Evolutionary conservation across 2,113 vertebrate species (phyloP), one percentile per base, ranked within the genome.

Genomic region (Lepus americanus): DNA sequence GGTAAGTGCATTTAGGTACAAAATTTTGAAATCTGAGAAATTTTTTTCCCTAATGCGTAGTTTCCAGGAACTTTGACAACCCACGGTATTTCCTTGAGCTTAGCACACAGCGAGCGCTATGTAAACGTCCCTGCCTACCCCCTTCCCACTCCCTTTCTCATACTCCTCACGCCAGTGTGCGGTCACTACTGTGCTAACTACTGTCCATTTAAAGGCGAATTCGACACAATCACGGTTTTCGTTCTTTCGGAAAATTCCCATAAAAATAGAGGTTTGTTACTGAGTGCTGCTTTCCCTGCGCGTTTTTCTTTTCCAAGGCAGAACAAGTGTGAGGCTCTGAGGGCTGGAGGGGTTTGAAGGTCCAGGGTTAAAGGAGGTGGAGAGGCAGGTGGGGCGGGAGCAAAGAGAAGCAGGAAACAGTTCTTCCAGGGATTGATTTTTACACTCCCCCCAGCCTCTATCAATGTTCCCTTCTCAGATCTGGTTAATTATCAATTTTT

Each of bases 401-500:
- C 91, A 95, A 92, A 94, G 87, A 8, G 92, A 95, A 97, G 91
- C 88, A 96, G 96, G 97, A 98, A 98, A 97, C 20, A 85, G 44
- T 61, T 97, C 98, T 97, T 95, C 92, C 95, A 98, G 91, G 76
- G 87, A 98, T 98, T 98, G 98, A 98, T 98, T 98, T 98, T 97
- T 98, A 95, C 23, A 90, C 95, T 59, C 92, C 70, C 83, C 53
- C 66, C 61, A 5, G 55, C 67, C 73, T 91, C 87, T 95, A 77
- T 22, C 78, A 70, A 97, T 98, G 55, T 96, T 98, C 97, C 92
- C 95, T 98, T 97, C 97, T 97, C 96, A 94, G 96, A 97, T 97
- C 97, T 98, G 92, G 98, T 98, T 98, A 98, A 98, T 98, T 98
- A 98, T 98, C 98, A 98, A 98, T 98, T 98, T 98, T 95, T 95